Evolutionary conservation across 2,888 invertebrate genomes (phyloP).

Genomic region (Entomobrya multifasciata): DNA sequence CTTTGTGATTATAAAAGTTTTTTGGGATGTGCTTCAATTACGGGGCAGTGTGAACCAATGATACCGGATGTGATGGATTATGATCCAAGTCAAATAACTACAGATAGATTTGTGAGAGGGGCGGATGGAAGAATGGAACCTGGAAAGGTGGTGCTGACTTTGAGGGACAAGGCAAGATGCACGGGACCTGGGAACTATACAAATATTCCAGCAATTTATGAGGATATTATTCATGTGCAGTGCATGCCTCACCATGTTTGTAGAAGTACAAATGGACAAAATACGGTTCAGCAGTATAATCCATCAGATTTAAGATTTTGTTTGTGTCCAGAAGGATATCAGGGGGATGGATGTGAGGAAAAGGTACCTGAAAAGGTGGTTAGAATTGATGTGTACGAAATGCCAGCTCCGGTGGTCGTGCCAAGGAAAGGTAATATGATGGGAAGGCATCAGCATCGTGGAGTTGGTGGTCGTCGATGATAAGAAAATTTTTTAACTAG

Average conservation of each 20-base stretch:
- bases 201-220: conserved; percentile 7
- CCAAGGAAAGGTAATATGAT: neutral
- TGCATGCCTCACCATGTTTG: conserved; percentile 21
- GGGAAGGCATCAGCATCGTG: neutral
- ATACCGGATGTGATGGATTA: conserved; percentile 25
- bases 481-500: neutral
- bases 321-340: conserved; percentile 19
- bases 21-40: conserved; percentile 14
- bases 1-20: conserved; percentile 37
- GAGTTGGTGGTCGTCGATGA: neutral
- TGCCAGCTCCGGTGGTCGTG: neutral
- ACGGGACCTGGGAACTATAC: conserved; percentile 8
- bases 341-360: conserved; percentile 2
- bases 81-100: neutral
- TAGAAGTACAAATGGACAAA: neutral
- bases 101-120: neutral
- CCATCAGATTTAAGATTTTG: neutral
- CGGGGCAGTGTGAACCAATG: conserved; percentile 26
- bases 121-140: neutral
- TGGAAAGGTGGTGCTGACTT: neutral
- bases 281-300: neutral
- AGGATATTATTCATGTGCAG: conserved; percentile 25
- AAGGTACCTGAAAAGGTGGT: neutral
- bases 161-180: conserved; percentile 16
- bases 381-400: neutral